Evolutionary conservation across 2,888 invertebrate species (phyloP).

Genomic region (Didymodactylos carnosus): DNA sequence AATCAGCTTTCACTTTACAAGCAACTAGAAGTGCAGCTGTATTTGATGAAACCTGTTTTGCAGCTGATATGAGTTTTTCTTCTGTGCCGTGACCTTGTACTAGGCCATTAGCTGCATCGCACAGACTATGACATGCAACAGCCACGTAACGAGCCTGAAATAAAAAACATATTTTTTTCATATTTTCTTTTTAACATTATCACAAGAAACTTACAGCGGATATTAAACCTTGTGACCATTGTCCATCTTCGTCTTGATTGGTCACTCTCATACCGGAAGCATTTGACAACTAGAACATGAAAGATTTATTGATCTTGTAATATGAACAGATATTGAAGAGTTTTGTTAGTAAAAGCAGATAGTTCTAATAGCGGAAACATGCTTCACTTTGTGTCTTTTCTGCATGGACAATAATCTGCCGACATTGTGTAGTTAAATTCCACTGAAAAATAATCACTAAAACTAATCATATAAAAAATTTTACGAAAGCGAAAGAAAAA

Average conservation of each 20-base stretch:
- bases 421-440: no score
- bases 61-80: slow-evolving; percentile 83
- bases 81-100: slow-evolving; percentile 54
- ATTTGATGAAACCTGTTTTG: slow-evolving; percentile 69
- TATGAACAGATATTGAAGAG: no score
- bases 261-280: no score
- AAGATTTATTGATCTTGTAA: no score
- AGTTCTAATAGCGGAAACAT: no score
- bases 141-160: slow-evolving; percentile 64
- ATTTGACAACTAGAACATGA: no score
- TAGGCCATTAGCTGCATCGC: slow-evolving; percentile 87
- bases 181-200: slow-evolving; percentile 6
- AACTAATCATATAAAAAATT: no score
- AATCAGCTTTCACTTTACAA: slow-evolving; percentile 94
- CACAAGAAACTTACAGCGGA: slow-evolving; percentile 45
- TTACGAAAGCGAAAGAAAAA: no score
- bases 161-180: not conserved
- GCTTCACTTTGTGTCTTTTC: no score
- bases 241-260: slow-evolving; percentile 61
- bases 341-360: no score
- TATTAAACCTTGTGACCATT: slow-evolving; percentile 89
- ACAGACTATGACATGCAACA: slow-evolving; percentile 85
- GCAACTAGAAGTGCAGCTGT: slow-evolving; percentile 92
- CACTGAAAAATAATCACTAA: no score
- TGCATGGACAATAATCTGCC: no score